Evolutionary conservation across 2,113 vertebrate species (phyloP).

Genomic region (Ramphastos sulfuratus): DNA sequence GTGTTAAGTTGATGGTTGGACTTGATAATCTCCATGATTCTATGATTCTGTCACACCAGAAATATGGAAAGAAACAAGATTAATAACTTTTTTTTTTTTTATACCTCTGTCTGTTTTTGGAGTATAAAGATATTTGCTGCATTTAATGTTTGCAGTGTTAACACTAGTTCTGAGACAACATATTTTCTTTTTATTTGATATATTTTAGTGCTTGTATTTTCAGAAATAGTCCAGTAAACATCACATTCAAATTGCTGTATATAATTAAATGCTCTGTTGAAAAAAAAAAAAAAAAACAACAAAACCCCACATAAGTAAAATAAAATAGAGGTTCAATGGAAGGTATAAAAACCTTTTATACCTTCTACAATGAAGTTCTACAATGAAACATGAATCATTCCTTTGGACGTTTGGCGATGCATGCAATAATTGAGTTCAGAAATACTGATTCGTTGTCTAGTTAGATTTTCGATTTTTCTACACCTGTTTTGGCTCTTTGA

Average conservation of each 20-base stretch:
- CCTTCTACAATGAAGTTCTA: too few relatives aligned
- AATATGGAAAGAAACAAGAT: not conserved
- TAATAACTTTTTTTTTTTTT: not conserved
- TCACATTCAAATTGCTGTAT: not conserved
- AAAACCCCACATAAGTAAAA: not conserved
- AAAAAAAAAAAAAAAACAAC: not conserved
- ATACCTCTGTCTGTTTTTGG: not conserved
- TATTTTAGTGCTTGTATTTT: not conserved
- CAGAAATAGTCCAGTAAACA: not conserved
- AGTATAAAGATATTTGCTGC: not conserved
- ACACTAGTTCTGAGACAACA: not conserved
- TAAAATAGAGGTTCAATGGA: not conserved
- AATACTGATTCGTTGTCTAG: not conserved
- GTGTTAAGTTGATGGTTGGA: too few relatives aligned
- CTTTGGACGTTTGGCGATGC: not conserved
- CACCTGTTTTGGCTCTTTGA: not conserved
- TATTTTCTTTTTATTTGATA: not conserved
- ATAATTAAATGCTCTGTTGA: not conserved
- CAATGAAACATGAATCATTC: not conserved
- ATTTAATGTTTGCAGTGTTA: not conserved
- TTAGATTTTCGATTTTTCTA: not conserved
- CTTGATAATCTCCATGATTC: too few relatives aligned
- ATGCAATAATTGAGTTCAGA: not conserved
- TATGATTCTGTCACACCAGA: not conserved
- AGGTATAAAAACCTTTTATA: not conserved